Evolutionary conservation across 1,140 invertebrate genomes (phyloP).

Genomic region (Armadillidium nasatum): DNA sequence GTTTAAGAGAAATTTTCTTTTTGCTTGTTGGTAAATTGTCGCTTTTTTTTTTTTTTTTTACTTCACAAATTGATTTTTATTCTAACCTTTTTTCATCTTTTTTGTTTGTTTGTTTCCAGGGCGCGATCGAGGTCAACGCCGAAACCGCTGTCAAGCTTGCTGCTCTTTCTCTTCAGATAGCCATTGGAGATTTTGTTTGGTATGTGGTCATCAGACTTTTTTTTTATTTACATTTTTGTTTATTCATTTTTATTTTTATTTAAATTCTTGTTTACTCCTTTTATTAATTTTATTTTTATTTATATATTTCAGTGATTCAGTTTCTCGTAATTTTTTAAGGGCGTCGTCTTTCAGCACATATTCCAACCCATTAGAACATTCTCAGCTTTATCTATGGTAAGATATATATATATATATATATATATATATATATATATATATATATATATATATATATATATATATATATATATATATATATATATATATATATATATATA

Average conservation of each 20-base stretch:
- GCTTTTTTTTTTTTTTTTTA: too few species aligned
- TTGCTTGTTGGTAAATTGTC: too few species aligned
- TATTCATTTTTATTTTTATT: neutral
- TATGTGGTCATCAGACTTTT: neutral
- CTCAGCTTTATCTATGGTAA: neutral
- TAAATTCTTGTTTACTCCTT: neutral
- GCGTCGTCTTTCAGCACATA: neutral
- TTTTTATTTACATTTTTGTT: too few species aligned
- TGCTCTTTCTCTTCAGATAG: neutral
- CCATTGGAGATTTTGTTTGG: neutral
- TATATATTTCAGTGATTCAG: neutral
- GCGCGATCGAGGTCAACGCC: neutral
- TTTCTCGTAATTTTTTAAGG: too few species aligned
- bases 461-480: slow-evolving; percentile 14
- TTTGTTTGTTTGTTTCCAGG: neutral
- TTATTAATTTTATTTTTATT: neutral
- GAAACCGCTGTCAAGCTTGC: neutral
- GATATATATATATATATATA: neutral
- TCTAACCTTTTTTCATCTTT: neutral
- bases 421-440: neutral
- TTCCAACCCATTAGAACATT: neutral
- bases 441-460: slow-evolving; percentile 14
- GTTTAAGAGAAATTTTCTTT: too few species aligned
- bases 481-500: neutral
- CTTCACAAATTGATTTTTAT: too few species aligned